Percentiles rank a stretch among this genome's conserved stretches.
phyloP scores from a whole-genome alignment of 2,113 vertebrate genomes.

The Machaerirhynchus nigripectus region DNA sequence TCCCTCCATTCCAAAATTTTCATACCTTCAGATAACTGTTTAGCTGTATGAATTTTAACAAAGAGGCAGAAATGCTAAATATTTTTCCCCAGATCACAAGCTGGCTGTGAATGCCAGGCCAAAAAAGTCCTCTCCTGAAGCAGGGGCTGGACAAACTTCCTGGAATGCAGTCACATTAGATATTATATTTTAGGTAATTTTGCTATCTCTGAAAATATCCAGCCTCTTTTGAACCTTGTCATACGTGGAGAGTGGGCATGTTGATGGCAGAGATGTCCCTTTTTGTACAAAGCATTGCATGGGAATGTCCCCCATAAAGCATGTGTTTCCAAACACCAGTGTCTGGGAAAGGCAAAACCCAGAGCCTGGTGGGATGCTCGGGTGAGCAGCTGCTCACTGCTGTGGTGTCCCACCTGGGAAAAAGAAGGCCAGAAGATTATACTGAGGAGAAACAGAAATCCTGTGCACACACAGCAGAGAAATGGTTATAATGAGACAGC shows the following conservation, averaged over 20 bases:
- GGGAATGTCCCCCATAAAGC: accelerated
- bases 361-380: background rate
- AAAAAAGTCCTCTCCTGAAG: background rate
- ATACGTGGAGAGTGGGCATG: background rate
- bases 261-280: background rate
- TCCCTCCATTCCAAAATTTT: background rate
- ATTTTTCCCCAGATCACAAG: background rate
- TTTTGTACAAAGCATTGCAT: background rate
- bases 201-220: background rate
- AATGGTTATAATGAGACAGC: background rate
- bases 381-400: background rate
- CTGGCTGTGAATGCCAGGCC: background rate
- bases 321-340: background rate
- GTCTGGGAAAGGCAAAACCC: background rate
- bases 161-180: background rate
- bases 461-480: background rate
- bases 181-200: background rate
- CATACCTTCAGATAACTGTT: background rate
- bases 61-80: background rate
- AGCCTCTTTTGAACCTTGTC: background rate
- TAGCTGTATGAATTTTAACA: background rate
- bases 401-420: background rate
- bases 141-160: background rate
- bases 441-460: background rate
- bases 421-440: background rate